Percentiles rank a stretch among this genome's conserved stretches.
Evolutionary conservation across 35 echinoderm and acorn worm genomes (phyloP).

Genomic region (Ophiothrix spiculata): DNA sequence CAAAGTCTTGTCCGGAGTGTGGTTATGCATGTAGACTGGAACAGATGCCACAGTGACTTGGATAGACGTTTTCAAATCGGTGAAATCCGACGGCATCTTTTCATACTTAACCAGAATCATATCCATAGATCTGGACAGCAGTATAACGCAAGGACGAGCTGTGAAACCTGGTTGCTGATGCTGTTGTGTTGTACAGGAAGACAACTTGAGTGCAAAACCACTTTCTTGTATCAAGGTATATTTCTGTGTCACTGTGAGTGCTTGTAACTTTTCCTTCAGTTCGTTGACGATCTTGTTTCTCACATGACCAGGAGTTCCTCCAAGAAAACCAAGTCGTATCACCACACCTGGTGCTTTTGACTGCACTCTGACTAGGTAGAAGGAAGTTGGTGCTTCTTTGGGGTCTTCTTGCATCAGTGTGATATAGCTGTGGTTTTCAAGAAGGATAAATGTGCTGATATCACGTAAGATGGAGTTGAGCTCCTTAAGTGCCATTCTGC

Average conservation of each 20-base stretch:
- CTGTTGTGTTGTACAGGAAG: conserved; percentile 14
- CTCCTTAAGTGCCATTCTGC: conserved; percentile 80
- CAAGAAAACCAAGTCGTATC: conserved; percentile 82
- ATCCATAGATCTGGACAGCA: conserved; percentile 78
- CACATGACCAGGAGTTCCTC: conserved; percentile 76
- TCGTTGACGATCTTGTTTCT: conserved; percentile 85
- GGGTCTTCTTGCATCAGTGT: conserved; percentile 75
- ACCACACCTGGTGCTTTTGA: conserved; percentile 87
- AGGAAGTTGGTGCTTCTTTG: conserved; percentile 75
- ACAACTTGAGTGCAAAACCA: conserved; percentile 16
- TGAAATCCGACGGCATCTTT: conserved; percentile 84
- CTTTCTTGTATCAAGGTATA: conserved; percentile 16
- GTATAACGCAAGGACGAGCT: conserved; percentile 63
- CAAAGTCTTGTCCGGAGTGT: conserved; percentile 46
- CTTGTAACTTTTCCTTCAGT: conserved; percentile 60
- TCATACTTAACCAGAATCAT: conserved; percentile 95
- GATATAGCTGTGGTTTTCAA: conserved; percentile 98
- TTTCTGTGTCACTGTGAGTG: conserved; percentile 60
- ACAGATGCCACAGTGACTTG: conserved; percentile 71
- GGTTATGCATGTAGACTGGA: conserved; percentile 71
- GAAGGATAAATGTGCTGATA: conserved; percentile 81
- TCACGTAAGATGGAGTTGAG: conserved; percentile 79
- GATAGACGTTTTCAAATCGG: conserved; percentile 80
- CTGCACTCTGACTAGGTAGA: conserved; percentile 78
- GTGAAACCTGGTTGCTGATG: conserved; percentile 14